Evolutionary conservation across 92 coral and sea anemone genomes (phyloP).

Genomic region (Zoanthus sociatus): DNA sequence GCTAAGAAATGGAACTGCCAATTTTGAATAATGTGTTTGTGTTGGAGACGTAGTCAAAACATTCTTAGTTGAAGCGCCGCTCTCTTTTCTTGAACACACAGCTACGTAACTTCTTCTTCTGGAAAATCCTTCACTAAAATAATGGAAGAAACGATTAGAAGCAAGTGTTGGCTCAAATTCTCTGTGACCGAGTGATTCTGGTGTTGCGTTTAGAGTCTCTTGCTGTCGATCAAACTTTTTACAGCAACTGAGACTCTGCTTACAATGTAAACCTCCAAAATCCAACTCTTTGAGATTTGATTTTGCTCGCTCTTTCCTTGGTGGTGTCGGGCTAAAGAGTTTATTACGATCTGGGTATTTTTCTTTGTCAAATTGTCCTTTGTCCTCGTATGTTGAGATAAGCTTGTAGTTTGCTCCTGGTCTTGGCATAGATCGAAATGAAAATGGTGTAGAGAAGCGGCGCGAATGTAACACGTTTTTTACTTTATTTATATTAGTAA

Average conservation of each 20-base stretch:
- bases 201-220: neutral
- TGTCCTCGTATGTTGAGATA: slow-evolving; percentile 1
- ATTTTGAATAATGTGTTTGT: neutral
- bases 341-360: slow-evolving; percentile 23
- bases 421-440: slow-evolving; percentile 18
- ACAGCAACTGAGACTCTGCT: neutral
- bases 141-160: neutral
- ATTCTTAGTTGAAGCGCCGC: neutral
- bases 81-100: neutral
- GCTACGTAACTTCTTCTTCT: slow-evolving; percentile 23
- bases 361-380: neutral
- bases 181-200: neutral
- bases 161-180: neutral
- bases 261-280: neutral
- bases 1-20: slow-evolving; percentile 17
- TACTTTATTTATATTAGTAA: neutral
- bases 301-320: neutral
- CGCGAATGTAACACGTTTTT: neutral
- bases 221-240: neutral
- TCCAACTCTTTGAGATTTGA: neutral
- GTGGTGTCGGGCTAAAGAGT: slow-evolving; percentile 37
- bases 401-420: slow-evolving; percentile 4
- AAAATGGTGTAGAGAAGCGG: slow-evolving; percentile 25
- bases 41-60: neutral
- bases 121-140: neutral